A percentile compares a stretch with the other conserved stretches of the same genome.
phyloP scores from a whole-genome alignment of 2,888 invertebrate species.

The Philhelius pedissequus region DNA sequence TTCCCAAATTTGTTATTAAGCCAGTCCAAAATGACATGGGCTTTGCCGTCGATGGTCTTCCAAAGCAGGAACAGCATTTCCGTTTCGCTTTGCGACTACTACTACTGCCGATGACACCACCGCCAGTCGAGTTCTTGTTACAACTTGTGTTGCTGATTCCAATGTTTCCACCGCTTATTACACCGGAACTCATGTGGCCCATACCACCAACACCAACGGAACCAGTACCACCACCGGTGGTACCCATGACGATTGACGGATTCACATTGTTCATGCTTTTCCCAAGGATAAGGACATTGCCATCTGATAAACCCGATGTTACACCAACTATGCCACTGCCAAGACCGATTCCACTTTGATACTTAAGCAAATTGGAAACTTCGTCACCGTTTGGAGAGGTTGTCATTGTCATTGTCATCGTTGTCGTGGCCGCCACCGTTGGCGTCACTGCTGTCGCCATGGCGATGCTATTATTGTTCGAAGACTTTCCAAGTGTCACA shows the following conservation, averaged over 20 bases:
- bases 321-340: slow-evolving; percentile 52
- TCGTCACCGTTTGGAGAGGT: slow-evolving; percentile 61
- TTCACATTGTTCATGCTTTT: slow-evolving; percentile 53
- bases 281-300: slow-evolving; percentile 52
- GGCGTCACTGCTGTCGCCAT: slow-evolving; percentile 51
- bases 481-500: slow-evolving; percentile 57
- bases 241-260: slow-evolving; percentile 67
- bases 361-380: slow-evolving; percentile 60
- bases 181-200: slow-evolving; percentile 65
- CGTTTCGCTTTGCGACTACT: slow-evolving; percentile 44
- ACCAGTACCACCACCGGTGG: slow-evolving; percentile 36
- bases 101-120: slow-evolving; percentile 35
- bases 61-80: slow-evolving; percentile 71
- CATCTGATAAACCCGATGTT: slow-evolving; percentile 48
- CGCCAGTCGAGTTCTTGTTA: slow-evolving; percentile 71
- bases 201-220: slow-evolving; percentile 25
- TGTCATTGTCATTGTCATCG: slow-evolving; percentile 65
- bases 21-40: slow-evolving; percentile 81
- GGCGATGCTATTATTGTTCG: slow-evolving; percentile 52
- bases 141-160: slow-evolving; percentile 31
- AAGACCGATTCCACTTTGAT: slow-evolving; percentile 52
- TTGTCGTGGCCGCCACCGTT: slow-evolving; percentile 67
- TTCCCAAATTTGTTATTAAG: slow-evolving; percentile 89
- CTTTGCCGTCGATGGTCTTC: slow-evolving; percentile 68
- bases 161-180: slow-evolving; percentile 49